Base-by-base conservation (phyloP, 2,797 vertebrate genomes). In the Crypturellus tataupa region DNA sequence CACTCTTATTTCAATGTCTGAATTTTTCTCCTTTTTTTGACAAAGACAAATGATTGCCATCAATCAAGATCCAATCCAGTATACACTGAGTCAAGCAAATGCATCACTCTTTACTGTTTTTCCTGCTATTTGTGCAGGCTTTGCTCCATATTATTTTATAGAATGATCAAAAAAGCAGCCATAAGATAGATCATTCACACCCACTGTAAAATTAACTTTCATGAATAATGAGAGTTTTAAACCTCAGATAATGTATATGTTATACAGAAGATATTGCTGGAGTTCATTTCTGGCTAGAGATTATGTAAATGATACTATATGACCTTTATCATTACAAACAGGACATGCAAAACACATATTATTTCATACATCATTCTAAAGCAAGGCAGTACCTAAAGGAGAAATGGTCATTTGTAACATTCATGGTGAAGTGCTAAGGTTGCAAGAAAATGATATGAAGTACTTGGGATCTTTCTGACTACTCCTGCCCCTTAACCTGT, bases 281-380 rank as follows among this genome's bases (percentile, higher is more conserved):
- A 98, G 97, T 98, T 98, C 98, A 98, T 98, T 98, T 98, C 98
- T 98, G 97, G 97, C 96, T 97, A 92, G 97, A 98, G 98, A 98
- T 98, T 98, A 99, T 98, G 98, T 98, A 99, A 99, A 99, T 99
- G 97, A 98, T 98, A 98, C 95, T 98, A 98, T 98, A 97, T 98
- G 99, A 99, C 99, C 98, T 99, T 99, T 99, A 98, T 98, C 98
- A 98, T 97, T 98, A 98, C 96, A 97, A 98, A 98, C 98, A 98
- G 98, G 98, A 98, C 98, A 98, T 97, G 97, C 97, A 96, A 98
- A 98, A 98, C 96, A 97, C 98, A 98, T 97, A 97, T 97, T 98
- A 98, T 98, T 99, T 98, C 98, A 99, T 99, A 99, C 98, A 99
- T 99, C 99, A 99, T 98, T 84, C 97, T 97, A 98, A 97, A 97